Percentiles rank a stretch among this genome's conserved stretches.
These are phyloP conservation scores for Heloderma charlesbogerti DNA, from an alignment of 2,113 vertebrate genomes.

Conservation along the genomic window DNA sequence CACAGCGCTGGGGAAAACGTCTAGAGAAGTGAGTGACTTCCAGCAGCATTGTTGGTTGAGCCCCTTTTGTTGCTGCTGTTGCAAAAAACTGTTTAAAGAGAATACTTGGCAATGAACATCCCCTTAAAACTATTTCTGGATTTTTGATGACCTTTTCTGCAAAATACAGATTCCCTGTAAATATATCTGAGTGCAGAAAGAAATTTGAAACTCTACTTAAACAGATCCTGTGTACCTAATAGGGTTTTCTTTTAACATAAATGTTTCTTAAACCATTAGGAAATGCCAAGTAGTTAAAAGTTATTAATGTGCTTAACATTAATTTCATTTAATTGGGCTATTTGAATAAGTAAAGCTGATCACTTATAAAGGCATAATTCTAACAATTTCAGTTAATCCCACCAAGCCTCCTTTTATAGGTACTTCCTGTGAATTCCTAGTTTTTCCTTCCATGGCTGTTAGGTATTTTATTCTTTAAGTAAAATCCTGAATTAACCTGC, in stretches of 20 bases:
- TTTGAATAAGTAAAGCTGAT: neutral
- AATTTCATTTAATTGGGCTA: slow-evolving; percentile 1
- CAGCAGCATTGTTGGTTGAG: neutral
- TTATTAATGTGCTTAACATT: neutral
- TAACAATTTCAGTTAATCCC: neutral
- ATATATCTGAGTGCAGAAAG: neutral
- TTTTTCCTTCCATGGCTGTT: no score
- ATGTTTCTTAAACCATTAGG: neutral
- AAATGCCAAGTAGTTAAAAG: neutral
- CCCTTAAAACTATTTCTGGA: neutral
- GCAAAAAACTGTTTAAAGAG: neutral
- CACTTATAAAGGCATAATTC: neutral
- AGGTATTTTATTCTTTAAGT: neutral
- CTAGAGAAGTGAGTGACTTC: neutral
- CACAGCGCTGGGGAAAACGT: rapidly evolving
- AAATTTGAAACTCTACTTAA: neutral
- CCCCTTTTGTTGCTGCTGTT: neutral
- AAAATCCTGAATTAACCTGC: neutral
- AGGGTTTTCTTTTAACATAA: neutral
- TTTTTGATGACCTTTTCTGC: neutral
- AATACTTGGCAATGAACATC: neutral
- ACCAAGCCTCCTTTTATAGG: neutral
- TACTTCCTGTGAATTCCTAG: neutral
- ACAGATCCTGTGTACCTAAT: neutral
- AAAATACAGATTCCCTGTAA: neutral